Base-by-base conservation (phyloP, 2,888 invertebrate species). In the Drosophila sordidapex region DNA sequence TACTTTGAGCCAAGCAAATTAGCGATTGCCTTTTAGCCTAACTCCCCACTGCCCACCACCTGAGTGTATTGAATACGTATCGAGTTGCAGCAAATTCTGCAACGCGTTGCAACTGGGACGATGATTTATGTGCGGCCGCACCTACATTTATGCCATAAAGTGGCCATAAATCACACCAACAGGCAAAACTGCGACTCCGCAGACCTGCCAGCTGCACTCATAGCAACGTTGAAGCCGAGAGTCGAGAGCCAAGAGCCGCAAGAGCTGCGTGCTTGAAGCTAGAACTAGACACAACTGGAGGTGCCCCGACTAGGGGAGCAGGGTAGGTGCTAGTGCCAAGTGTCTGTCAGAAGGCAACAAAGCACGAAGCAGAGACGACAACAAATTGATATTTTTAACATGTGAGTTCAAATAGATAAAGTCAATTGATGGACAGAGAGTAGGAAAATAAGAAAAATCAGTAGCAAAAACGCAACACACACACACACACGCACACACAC, bases 321-420 rank as follows among this genome's bases (percentile, higher is more conserved):
- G 31, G 61, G 15, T 25, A 49, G 56, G 65, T 65, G 65, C 61
- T 46, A 70, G 72, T 56, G 56, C 74, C 62, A 72, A 73, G 72
- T 73, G 63, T 65, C 56, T 69, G 75, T 64, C 74, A 65, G 66
- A 49, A 60, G 73, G 61, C 61, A 73, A 69, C 72, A 77, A 78
- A 77, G 74, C 76, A 70, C 56, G 77, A 74, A 82, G 76, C 82
- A 57, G 49, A 79, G 79, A 80, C 84, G 85, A 88, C 86, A 85
- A 85, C 85, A 88, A 88, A 88, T 86, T 86, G 85, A 86, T 86
- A 86, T 86, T 86, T 86, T 86, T 86, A 86, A 86, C 85, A 86
- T 86, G 86, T 74, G 85, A 88, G 85, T 86, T 86, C 85, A 86
- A 86, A 86, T 88, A 86, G 85, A 86, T 86, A 89, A 89, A 89